These are phyloP conservation scores for Pedionomus torquatus DNA, from an alignment of 2,113 vertebrate species.

Conservation along the genomic window DNA sequence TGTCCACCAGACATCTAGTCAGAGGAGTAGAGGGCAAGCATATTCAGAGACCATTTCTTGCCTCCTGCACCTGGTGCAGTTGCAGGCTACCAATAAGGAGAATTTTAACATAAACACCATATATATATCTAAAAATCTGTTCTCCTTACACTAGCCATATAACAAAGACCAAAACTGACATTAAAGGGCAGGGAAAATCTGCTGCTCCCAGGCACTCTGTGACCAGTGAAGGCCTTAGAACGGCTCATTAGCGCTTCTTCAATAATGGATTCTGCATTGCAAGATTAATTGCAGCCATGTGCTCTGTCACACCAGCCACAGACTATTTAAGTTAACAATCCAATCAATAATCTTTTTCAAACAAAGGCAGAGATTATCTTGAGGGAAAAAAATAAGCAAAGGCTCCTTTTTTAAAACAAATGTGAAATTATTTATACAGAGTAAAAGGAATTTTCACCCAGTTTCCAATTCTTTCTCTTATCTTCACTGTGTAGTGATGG, in stretches of 20 bases:
- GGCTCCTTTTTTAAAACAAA: neutral
- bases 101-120: neutral
- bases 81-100: neutral
- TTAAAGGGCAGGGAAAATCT: conserved; percentile 61
- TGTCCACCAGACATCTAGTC: neutral
- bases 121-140: neutral
- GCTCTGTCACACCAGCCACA: conserved; percentile 62
- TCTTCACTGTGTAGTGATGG: neutral
- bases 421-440: conserved; percentile 9
- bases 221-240: conserved; percentile 67
- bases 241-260: conserved; percentile 69
- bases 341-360: conserved; percentile 71
- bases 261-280: conserved; percentile 67
- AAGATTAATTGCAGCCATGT: conserved; percentile 72
- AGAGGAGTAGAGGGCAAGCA: neutral
- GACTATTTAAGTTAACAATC: conserved; percentile 69
- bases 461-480: neutral
- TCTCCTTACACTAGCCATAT: neutral
- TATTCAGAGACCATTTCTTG: neutral
- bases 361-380: conserved; percentile 48
- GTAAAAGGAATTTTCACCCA: neutral
- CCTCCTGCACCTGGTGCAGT: neutral
- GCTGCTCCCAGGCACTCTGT: conserved; percentile 53
- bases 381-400: neutral
- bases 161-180: conserved; percentile 47